Conservation (phyloP, 2,113 vertebrate species). For the Tetrao urogallus region DNA sequence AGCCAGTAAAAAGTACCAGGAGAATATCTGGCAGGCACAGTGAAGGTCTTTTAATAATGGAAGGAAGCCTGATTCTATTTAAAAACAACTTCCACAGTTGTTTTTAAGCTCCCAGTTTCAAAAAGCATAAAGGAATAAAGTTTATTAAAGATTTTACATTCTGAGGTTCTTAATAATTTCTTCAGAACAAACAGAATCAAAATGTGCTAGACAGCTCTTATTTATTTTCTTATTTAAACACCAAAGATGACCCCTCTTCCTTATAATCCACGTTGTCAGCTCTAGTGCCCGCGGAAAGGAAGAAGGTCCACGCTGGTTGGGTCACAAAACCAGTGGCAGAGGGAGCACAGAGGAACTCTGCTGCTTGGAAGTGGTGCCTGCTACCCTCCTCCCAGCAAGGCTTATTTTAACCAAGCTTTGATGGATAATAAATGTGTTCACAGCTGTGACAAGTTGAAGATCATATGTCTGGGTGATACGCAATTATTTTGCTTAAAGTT, state of each 20-base stretch:
- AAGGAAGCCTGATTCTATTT: background rate
- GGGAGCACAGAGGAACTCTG: background rate
- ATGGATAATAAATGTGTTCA: background rate
- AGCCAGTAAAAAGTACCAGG: background rate
- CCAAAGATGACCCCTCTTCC: background rate
- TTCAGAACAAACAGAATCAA: background rate
- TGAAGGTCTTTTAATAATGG: background rate
- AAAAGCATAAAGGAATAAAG: background rate
- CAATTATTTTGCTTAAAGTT: background rate
- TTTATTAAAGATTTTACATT: background rate
- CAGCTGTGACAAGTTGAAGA: background rate
- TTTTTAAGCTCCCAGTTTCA: background rate
- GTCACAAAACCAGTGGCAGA: rapidly evolving
- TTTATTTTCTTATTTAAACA: background rate
- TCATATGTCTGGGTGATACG: background rate
- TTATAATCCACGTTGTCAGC: background rate
- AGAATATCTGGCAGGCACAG: background rate
- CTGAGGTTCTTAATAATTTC: background rate
- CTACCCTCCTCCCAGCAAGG: background rate
- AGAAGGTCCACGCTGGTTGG: rapidly evolving
- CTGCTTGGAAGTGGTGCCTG: background rate
- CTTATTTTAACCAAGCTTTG: background rate
- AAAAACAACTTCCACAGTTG: background rate
- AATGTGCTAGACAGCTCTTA: background rate
- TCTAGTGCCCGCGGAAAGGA: rapidly evolving